Percentiles rank a stretch among this genome's conserved stretches.
phyloP scores from a whole-genome alignment of 2,113 vertebrate genomes.

The Thryonomys swinderianus region DNA sequence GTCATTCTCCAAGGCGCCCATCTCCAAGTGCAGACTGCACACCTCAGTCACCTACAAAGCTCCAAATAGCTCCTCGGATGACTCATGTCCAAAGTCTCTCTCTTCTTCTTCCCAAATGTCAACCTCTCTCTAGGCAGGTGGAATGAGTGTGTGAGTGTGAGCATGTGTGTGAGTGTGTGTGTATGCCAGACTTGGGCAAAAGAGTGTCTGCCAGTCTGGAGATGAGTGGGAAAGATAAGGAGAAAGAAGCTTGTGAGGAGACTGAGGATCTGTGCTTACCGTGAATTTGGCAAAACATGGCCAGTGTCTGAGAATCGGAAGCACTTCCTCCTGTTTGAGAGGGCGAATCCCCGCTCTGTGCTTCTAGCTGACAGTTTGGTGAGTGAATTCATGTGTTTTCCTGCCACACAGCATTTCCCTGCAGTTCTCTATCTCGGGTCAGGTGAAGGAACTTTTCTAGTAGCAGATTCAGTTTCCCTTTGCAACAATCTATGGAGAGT shows the following conservation, averaged over 20 bases:
- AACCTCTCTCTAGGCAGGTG: constrained; percentile 10
- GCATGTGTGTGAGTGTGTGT: background rate
- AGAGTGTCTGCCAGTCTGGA: background rate
- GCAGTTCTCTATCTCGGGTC: constrained; percentile 17
- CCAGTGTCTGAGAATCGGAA: background rate
- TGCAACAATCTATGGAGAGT: background rate
- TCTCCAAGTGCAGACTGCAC: constrained; percentile 43
- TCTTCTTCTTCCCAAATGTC: constrained; percentile 44
- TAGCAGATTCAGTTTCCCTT: constrained; percentile 10
- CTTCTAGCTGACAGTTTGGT: constrained; percentile 34
- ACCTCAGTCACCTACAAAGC: constrained; percentile 52
- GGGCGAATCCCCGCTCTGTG: background rate
- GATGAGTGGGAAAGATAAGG: background rate
- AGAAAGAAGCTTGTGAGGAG: background rate
- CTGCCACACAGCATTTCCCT: background rate
- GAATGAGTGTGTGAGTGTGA: background rate
- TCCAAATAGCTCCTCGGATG: constrained; percentile 46
- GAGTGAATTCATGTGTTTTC: constrained; percentile 35
- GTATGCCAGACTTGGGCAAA: background rate
- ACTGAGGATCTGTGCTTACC: background rate
- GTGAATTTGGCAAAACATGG: constrained; percentile 25
- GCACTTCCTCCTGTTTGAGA: background rate
- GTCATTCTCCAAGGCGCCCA: constrained; percentile 55
- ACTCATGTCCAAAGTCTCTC: constrained; percentile 42
- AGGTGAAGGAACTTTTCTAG: constrained; percentile 34